Percentiles rank a stretch among this genome's conserved stretches.
These are phyloP conservation scores for Bactericera cockerelli DNA, from an alignment of 1,140 invertebrate species.

Conservation along the genomic window DNA sequence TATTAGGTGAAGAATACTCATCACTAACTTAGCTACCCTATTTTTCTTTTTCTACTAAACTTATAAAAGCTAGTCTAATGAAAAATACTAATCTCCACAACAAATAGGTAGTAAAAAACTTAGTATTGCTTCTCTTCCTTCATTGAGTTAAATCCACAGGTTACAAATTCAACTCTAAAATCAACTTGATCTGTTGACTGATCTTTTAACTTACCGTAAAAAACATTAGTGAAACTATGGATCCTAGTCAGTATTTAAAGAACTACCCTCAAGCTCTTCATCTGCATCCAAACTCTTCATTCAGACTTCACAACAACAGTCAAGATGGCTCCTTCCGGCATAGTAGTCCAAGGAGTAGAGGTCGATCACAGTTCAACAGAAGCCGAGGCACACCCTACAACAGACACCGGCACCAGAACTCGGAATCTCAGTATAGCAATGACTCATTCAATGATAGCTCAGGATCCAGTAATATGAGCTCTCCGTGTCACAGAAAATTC, in stretches of 20 bases:
- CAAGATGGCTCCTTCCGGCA: not conserved
- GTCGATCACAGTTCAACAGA: not conserved
- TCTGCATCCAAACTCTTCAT: not conserved
- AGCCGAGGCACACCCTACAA: not conserved
- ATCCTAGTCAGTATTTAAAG: constrained; percentile 1
- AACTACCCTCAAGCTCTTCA: not conserved
- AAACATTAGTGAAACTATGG: no score
- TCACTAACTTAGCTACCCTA: no score
- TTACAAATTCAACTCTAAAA: no score
- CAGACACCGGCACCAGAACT: not conserved
- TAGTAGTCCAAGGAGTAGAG: not conserved
- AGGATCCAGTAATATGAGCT: not conserved
- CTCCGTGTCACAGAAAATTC: not conserved
- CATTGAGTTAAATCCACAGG: no score
- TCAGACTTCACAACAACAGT: not conserved
- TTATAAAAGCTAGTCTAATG: no score
- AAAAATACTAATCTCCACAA: no score
- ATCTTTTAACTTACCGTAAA: no score
- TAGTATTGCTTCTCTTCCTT: no score
- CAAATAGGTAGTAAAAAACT: no score
- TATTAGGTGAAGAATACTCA: no score
- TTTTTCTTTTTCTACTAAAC: no score
- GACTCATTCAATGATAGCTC: not conserved
- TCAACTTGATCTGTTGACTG: no score
- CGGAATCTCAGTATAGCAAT: not conserved